A percentile compares a stretch with the other conserved stretches of the same genome.
Conservation (phyloP, 2,113 vertebrate genomes). For the Alectura lathami region DNA sequence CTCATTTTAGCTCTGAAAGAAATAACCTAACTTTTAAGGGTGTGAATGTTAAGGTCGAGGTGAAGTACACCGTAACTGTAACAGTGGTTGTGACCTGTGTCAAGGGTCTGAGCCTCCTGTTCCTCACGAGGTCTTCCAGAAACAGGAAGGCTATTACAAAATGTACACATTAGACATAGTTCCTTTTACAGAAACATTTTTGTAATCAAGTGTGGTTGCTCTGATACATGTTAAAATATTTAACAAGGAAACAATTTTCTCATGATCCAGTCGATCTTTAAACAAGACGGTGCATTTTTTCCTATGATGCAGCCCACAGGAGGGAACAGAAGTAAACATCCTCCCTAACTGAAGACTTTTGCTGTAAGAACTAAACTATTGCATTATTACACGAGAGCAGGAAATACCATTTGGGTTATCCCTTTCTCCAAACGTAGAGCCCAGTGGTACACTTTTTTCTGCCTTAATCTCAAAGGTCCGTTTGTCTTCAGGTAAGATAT, state of each 20-base stretch:
- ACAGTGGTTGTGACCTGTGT: conserved; percentile 19
- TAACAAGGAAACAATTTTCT: conserved; percentile 71
- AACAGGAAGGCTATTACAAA: conserved; percentile 64
- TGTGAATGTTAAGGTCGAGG: conserved; percentile 66
- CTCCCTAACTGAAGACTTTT: conserved; percentile 31
- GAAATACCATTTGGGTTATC: conserved; percentile 22
- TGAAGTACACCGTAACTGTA: conserved; percentile 39
- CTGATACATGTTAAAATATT: conserved; percentile 71
- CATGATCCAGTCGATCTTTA: conserved; percentile 73
- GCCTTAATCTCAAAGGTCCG: conserved; percentile 3
- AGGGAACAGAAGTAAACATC: conserved; percentile 60
- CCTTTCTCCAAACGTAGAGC: conserved; percentile 28
- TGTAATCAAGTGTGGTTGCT: conserved; percentile 66
- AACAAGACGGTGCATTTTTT: conserved; percentile 65
- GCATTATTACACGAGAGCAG: conserved; percentile 51
- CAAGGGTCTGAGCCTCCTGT: conserved; percentile 20
- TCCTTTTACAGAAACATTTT: conserved; percentile 71
- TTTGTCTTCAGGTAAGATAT: conserved; percentile 23
- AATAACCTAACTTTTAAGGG: conserved; percentile 37
- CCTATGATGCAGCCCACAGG: conserved; percentile 52
- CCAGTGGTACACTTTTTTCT: neutral
- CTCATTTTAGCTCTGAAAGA: conserved; percentile 50
- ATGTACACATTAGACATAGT: conserved; percentile 52
- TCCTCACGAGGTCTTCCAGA: conserved; percentile 42
- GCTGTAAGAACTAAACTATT: conserved; percentile 59